Conservation (phyloP, 2,888 invertebrate genomes). For the Lasioglossum malachurum region DNA sequence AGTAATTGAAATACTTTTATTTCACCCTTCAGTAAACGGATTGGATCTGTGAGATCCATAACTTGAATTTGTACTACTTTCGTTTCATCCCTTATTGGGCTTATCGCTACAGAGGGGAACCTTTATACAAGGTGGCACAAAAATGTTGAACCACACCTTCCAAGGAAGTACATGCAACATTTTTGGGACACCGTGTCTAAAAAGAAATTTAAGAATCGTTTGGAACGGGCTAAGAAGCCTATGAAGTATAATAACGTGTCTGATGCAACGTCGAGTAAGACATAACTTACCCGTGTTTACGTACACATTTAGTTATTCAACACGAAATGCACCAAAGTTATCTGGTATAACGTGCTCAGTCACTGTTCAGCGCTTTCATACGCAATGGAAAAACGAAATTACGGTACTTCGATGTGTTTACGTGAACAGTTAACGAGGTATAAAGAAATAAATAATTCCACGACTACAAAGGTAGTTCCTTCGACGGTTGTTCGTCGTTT, state of each 20-base stretch:
- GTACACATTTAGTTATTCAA: background rate
- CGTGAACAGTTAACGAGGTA: background rate
- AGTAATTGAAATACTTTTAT: no score
- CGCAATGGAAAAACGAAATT: slow-evolving; percentile 31
- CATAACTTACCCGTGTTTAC: background rate
- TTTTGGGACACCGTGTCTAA: no score
- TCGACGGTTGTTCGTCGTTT: background rate
- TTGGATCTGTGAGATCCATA: no score
- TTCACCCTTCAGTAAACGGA: no score
- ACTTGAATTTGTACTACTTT: no score
- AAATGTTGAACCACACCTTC: no score
- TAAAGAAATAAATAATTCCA: background rate
- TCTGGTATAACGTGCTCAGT: background rate
- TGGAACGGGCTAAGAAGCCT: slow-evolving; percentile 14
- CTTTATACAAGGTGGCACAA: no score
- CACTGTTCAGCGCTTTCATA: background rate
- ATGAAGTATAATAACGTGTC: background rate
- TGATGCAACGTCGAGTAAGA: slow-evolving; percentile 4
- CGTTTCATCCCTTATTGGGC: no score
- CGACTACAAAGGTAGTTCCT: background rate
- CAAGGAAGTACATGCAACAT: no score
- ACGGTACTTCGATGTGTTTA: slow-evolving; percentile 16
- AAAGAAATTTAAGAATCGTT: background rate
- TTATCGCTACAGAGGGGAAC: background rate
- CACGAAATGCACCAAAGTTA: background rate